Conservation (phyloP, 1,140 invertebrate genomes). For the Proales similis region DNA sequence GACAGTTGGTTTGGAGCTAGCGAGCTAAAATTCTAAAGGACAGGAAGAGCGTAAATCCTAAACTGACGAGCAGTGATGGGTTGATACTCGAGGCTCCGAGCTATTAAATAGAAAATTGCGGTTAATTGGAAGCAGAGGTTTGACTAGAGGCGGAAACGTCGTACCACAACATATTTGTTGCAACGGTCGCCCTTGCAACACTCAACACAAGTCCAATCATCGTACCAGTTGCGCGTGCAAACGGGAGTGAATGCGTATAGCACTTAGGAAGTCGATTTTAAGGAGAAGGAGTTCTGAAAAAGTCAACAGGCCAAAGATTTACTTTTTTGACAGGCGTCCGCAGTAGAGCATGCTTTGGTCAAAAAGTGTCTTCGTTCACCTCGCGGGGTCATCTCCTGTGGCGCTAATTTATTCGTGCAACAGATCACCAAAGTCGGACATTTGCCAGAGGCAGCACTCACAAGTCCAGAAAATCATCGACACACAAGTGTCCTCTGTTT, state of each 20-base stretch:
- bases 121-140: too few relatives aligned
- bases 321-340: constrained; percentile 67
- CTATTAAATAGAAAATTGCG: too few relatives aligned
- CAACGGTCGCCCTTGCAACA: constrained; percentile 93
- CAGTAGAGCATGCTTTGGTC: constrained; percentile 78
- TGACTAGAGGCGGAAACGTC: too few relatives aligned
- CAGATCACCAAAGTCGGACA: not conserved
- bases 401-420: not conserved
- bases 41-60: too few relatives aligned
- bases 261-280: constrained; percentile 18
- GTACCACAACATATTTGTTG: constrained; percentile 92
- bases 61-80: too few relatives aligned
- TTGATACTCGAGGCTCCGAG: too few relatives aligned
- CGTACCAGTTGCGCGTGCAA: constrained; percentile 91
- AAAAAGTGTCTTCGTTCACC: constrained; percentile 88
- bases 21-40: too few relatives aligned
- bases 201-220: constrained; percentile 92
- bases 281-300: not conserved
- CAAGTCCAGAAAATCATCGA: constrained; percentile 46
- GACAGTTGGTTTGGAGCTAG: too few relatives aligned
- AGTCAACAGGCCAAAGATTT: constrained; percentile 26
- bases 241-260: constrained; percentile 41
- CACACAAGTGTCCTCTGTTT: constrained; percentile 71
- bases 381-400: constrained; percentile 65
- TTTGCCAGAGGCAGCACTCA: constrained; percentile 39